phyloP scores from a whole-genome alignment of 2,888 invertebrate species.

The Blera fallax region DNA sequence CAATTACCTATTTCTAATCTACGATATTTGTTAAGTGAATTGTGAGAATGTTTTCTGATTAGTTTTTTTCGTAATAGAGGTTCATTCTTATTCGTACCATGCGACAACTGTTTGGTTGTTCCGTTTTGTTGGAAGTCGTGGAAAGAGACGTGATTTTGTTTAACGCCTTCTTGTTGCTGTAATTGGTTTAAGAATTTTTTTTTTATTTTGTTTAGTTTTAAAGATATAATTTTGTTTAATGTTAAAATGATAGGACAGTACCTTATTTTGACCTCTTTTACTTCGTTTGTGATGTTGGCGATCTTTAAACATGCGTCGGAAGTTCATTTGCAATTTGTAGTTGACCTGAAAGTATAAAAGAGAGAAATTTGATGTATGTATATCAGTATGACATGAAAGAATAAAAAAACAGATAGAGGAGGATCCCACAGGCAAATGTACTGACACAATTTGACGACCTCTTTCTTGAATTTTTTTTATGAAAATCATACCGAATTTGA shows the following conservation, averaged over 20 bases:
- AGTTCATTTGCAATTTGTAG: constrained; percentile 95
- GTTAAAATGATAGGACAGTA: constrained; percentile 77
- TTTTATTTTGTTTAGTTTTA: not conserved
- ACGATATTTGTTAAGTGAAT: constrained; percentile 83
- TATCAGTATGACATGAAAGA: not conserved
- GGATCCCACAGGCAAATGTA: not conserved
- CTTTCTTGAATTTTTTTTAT: too few relatives aligned
- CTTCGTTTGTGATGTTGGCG: constrained; percentile 93
- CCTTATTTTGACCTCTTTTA: constrained; percentile 90
- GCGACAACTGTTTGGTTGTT: constrained; percentile 90
- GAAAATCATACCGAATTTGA: too few relatives aligned
- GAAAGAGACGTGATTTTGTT: constrained; percentile 93
- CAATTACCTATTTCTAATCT: constrained; percentile 83
- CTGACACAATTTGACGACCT: too few relatives aligned
- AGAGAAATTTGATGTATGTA: too few relatives aligned
- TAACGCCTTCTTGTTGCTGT: constrained; percentile 89
- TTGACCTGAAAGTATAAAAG: constrained; percentile 83
- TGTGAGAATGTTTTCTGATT: constrained; percentile 82
- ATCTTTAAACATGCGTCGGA: constrained; percentile 92
- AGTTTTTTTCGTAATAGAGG: constrained; percentile 85
- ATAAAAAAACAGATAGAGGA: not conserved
- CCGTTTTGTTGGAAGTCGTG: constrained; percentile 95
- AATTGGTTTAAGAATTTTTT: not conserved
- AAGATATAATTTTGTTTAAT: not conserved
- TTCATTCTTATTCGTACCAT: constrained; percentile 90